Evolutionary conservation across 2,888 invertebrate species (phyloP), one percentile per base, ranked within the genome.

Genomic region (Thymelicus acteon): DNA sequence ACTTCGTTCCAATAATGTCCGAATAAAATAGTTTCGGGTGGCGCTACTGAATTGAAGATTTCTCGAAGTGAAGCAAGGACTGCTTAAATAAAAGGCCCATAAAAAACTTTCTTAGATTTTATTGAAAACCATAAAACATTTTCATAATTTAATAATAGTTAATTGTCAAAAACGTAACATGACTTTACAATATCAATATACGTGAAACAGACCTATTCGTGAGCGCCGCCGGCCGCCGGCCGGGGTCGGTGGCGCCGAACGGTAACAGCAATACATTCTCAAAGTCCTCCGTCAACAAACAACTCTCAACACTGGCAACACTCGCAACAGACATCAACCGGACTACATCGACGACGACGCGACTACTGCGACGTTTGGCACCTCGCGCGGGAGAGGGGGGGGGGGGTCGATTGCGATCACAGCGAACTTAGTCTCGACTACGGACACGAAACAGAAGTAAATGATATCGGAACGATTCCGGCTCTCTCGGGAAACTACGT

Each of bases 111-210:
- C 77, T 76, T 81, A 82, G 78, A 80, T 88, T 92, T 92, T 92
- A 92, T 89, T 91, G 88, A 78, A 91, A 92, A 91, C 86, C 82
- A 88, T 90, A 91, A 91, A 92, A 87, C 86, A 82, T 89, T 85
- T 86, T 77, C 82, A 84, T 84, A 85, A 79, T 84, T 86, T 77
- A 82, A 83, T 84, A 85, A 79, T 84, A 82, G 80, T 84, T 81
- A 80, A 80, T 81, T 78, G 81, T 85, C 83, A 76, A 86, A 88
- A 89, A 90, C 90, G 81, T 90, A 91, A 91, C 91, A 87, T 84
- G 79, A 76, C 72, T 75, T 78, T 77, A 79, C 81, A 64, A 84
- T 78, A 82, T 78, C 80, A 64, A 84, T 78, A 82, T 77, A 79
- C 76, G 78, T 80, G 79, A 75, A 85, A 85, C 83, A 84, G 77